Evolutionary conservation across 2,888 invertebrate genomes (phyloP).

Genomic region (Biston stratarius): DNA sequence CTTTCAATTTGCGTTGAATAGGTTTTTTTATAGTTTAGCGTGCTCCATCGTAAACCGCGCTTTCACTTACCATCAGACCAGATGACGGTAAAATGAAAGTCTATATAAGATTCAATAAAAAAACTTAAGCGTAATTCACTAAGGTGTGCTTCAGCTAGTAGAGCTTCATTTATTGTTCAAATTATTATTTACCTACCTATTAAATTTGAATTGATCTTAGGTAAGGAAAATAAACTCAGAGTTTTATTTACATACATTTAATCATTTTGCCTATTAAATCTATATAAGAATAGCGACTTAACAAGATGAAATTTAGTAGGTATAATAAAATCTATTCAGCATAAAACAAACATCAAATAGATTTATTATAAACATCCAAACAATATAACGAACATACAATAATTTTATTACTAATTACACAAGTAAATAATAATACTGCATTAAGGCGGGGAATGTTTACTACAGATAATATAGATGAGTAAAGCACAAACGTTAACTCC

Average conservation of each 20-base stretch:
- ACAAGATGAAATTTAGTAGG: slow-evolving; percentile 55
- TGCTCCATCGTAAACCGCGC: too few relatives aligned
- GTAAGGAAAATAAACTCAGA: slow-evolving; percentile 49
- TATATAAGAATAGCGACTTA: slow-evolving; percentile 67
- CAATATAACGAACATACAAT: slow-evolving; percentile 21
- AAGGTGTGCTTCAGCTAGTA: too few relatives aligned
- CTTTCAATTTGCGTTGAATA: too few relatives aligned
- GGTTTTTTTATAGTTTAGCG: too few relatives aligned
- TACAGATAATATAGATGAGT: slow-evolving; percentile 8
- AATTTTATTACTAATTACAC: neutral
- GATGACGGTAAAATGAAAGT: too few relatives aligned
- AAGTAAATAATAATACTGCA: slow-evolving; percentile 22
- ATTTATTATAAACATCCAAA: slow-evolving; percentile 35
- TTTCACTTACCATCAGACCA: too few relatives aligned
- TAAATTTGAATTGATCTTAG: neutral
- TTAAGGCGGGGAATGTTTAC: slow-evolving; percentile 15
- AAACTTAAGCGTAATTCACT: too few relatives aligned
- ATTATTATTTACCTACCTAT: neutral
- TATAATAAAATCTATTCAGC: slow-evolving; percentile 50
- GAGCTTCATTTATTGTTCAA: neutral
- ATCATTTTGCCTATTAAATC: slow-evolving; percentile 66
- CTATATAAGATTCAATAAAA: too few relatives aligned
- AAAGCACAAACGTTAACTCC: neutral
- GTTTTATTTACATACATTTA: slow-evolving; percentile 77
- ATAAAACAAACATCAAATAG: slow-evolving; percentile 43